Conservation (phyloP, 2,113 vertebrate genomes). For the Thinocorus orbignyianus region DNA sequence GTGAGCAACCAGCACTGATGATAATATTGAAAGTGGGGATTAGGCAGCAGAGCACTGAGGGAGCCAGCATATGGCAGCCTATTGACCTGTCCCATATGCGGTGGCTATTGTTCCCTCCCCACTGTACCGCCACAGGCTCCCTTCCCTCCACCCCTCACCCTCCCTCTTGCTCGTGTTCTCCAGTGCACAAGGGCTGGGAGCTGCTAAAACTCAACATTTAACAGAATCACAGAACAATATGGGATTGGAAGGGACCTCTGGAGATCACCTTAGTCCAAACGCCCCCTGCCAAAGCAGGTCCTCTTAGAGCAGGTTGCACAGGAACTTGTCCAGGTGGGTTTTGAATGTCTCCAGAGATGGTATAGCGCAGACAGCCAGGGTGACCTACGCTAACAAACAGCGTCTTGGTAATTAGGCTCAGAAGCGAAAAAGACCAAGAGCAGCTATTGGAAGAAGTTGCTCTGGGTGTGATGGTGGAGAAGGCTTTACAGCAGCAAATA, state of each 20-base stretch:
- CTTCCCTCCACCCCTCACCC: neutral
- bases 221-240: no score
- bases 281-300: no score
- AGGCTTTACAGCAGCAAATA: neutral
- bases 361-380: neutral
- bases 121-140: neutral
- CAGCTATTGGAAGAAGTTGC: neutral
- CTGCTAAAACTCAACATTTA: slow-evolving; percentile 20
- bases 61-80: slow-evolving; percentile 46
- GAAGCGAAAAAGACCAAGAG: neutral
- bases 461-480: neutral
- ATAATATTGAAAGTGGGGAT: slow-evolving; percentile 52
- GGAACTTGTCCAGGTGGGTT: no score
- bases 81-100: slow-evolving; percentile 32
- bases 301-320: no score
- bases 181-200: neutral
- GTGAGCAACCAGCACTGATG: neutral
- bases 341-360: no score
- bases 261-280: no score
- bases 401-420: neutral
- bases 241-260: no score
- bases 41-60: slow-evolving; percentile 4
- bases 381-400: neutral
- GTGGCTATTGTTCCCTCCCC: slow-evolving; percentile 15
- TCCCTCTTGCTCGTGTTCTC: neutral